Evolutionary conservation across 2,888 invertebrate species (phyloP), one percentile per base, ranked within the genome.

Genomic region (Gari tellinella): DNA sequence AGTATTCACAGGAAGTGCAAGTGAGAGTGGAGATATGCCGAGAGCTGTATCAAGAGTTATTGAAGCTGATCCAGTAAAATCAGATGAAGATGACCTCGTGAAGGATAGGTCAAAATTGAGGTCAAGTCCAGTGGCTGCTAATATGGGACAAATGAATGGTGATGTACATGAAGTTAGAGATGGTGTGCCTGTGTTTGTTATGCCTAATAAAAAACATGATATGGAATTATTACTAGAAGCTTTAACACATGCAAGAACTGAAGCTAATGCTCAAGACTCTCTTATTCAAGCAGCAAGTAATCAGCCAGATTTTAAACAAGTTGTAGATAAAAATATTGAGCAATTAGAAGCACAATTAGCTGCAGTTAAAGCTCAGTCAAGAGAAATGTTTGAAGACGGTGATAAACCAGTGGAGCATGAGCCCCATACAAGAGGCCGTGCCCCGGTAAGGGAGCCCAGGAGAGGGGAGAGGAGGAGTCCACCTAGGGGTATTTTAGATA

Each of bases 131-230:
- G 48, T 40, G 17, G 43, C 38, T 57, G 63, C 61, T 23, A 58
- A 66, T 14, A 67, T 48, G 14, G 23, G 46, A 38, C 55, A 56
- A 12, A 46, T 70, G 53, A 74, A 74, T 58, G 74, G 78, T 53
- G 65, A 72, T 23, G 52, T 67, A 21, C 63, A 64, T 53, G 65
- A 72, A 31, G 57, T 67, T 26, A 58, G 61, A 26, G 57, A 74
- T 43, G 74, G 76, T 37, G 65, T 80, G 17, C 81, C 84, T 8
- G 81, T 83, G 26, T 80, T 83, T 70, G 77, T 83, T 12, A 67
- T 83, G 66, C 84, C 87, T n/a, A 81, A 83, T 37, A 78, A 85
- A 45, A 81, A 74, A 43, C 82, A 81, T 66, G 84, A 85, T 72
- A 82, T 82, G 65, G 69, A 81, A 63, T 68, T 82, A 41, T 67